Base-by-base conservation (phyloP, 2,888 invertebrate species). In the Colostygia pectinataria region DNA sequence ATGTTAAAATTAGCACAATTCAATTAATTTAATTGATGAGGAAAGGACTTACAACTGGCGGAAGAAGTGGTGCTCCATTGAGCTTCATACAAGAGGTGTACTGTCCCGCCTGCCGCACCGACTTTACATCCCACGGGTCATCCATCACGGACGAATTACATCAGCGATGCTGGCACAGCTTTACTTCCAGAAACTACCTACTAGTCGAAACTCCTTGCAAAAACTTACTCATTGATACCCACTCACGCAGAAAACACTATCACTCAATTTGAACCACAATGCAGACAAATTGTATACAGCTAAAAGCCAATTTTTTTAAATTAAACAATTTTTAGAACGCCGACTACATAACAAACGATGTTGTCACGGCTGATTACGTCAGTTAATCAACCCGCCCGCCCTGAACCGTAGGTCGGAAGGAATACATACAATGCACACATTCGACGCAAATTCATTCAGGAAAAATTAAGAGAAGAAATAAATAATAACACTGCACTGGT, bases 71-170 rank as follows among this genome's bases (percentile, higher is more conserved):
- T 39, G 92, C 85, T 47, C 95, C 95, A 78, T 93, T 93, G 60
- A 95, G 90, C 90, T 92, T 94, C 75, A 95, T 94, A 65, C 93
- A 93, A 33, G 95, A 95, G 44, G 91, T 81, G 69, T 93, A 94
- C 50, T 85, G 83, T 41, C 77, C 76, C 2, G 79, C 67, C 50
- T 78, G 76, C 48, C 80, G 77, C 65, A 87, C 85, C 23, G 80
- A 83, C 62, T 90, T 90, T 8, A 89, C 90, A 53, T 87, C 83
- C 88, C 88, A 90, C 66, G 88, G 87, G 60, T 89, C 89, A 63
- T 90, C 79, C 91, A 91, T 91, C 40, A 61, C 73, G 65, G 32
- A 34, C 34, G 14, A 53, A 57, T 65, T 54, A 65, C 62, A 68
- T 60, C 57, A 45, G 49, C 54, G 36, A 2, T 20, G 7, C 39